Percentiles rank a stretch among this genome's conserved stretches.
phyloP scores from a whole-genome alignment of 2,888 invertebrate genomes.

The Ectobius pallidus region DNA sequence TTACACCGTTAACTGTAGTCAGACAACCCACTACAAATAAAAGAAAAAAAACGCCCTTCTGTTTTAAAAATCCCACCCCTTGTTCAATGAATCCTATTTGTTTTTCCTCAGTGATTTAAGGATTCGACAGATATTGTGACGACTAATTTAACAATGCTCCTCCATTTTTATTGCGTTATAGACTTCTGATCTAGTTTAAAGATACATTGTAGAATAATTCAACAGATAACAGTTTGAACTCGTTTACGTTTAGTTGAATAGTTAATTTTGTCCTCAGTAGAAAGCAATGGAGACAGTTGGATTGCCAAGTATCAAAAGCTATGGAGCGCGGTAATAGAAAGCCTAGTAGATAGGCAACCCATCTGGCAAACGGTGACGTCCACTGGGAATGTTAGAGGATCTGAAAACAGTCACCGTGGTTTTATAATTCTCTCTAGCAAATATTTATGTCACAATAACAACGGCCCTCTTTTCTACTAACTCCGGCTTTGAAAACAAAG shows the following conservation, averaged over 20 bases:
- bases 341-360: neutral
- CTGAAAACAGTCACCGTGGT: neutral
- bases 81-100: too few species aligned
- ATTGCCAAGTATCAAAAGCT: neutral
- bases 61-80: too few species aligned
- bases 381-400: neutral
- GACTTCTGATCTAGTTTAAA: neutral
- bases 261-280: neutral
- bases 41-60: neutral
- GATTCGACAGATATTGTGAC: neutral
- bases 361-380: neutral
- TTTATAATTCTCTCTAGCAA: neutral
- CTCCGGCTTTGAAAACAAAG: too few species aligned
- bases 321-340: neutral
- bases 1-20: neutral
- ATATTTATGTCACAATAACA: neutral
- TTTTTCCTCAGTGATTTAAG: slow-evolving; percentile 5
- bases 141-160: slow-evolving; percentile 4
- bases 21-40: neutral
- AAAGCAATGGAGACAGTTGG: neutral
- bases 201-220: slow-evolving; percentile 25
- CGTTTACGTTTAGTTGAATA: too few species aligned
- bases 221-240: neutral
- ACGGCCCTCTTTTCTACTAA: neutral
- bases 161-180: neutral